Evolutionary conservation across 30 jellyfish, hydroid and myxozoan species (phyloP), one percentile per base, ranked within the genome.

Genomic region (Haliclystus octoradiatus): DNA sequence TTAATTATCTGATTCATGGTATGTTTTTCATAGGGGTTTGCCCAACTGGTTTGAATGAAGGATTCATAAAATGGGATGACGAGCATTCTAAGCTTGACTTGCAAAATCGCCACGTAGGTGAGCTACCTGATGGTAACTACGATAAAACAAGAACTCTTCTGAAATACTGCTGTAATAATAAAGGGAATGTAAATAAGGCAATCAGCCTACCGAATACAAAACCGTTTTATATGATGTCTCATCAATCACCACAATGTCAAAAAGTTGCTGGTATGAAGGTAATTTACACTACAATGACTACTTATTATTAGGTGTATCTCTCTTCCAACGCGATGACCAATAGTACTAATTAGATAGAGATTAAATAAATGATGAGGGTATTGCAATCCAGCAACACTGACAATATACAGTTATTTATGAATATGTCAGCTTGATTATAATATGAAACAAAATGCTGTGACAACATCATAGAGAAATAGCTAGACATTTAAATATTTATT

Each of bases 191-290:
- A 27, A 69, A 73, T 46, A 80, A 72, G 31, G 93, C 94, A 26
- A 73, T 88, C 75, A 88, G 66, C 76, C 64, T 88, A 47, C 97
- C 97, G 12, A 88, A 88, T 67, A 70, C 92, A 40, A 66, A 66
- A 66, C 97, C 97, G 9, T 88, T 88, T 65, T 88, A 88, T 50
- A 32, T 88, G 64, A 63, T 88, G 89, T 81, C 97, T 62, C 74
- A 88, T 66, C 88, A 84, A 4, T 80, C 95, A 46, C 89, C 97
- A 13, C 83, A 78, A 5, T 88, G 97, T 66, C 97, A 88, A 65
- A 76, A 81, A 28, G 97, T 88, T 26, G 94, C 97, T 2, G 97
- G 97, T 47, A 81, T 86, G 63, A 81, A 84, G 90, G 97, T 88
- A 64, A 40, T 19, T 40, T 40, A 40, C n/a, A n/a, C n/a, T n/a